Evolutionary conservation across 1,140 invertebrate species (phyloP).

Genomic region (Temnothorax nylanderi): DNA sequence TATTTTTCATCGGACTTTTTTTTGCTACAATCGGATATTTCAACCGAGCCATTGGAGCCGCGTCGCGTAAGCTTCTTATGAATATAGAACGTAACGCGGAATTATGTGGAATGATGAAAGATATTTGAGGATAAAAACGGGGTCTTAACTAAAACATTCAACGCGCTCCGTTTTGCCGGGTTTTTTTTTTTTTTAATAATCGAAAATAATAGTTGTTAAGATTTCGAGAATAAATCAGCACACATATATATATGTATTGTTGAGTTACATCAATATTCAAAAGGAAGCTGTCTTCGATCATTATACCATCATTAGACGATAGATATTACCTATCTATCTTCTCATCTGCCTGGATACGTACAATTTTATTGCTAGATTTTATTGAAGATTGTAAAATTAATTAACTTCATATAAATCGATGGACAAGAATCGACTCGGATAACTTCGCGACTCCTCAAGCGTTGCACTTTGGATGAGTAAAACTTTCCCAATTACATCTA

Average conservation of each 20-base stretch:
- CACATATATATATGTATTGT: too few relatives aligned
- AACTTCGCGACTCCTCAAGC: background rate
- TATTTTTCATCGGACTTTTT: constrained; percentile 46
- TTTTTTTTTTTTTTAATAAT: background rate
- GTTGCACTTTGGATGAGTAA: background rate
- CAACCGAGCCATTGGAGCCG: background rate
- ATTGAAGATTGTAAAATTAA: background rate
- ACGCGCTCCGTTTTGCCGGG: background rate
- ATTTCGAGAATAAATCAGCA: background rate
- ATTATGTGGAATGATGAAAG: constrained; percentile 11
- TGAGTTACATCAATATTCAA: background rate
- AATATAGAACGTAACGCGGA: constrained; percentile 13
- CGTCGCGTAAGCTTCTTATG: constrained; percentile 42
- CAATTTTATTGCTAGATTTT: background rate
- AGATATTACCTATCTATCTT: too few relatives aligned
- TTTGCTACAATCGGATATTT: constrained; percentile 33
- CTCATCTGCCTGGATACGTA: background rate
- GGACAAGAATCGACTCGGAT: background rate
- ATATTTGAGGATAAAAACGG: constrained; percentile 12
- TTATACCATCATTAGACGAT: too few relatives aligned
- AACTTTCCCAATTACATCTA: background rate
- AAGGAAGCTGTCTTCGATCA: background rate
- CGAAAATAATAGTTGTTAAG: background rate
- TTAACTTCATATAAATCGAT: background rate
- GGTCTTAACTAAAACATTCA: background rate